Percentiles rank a stretch among this genome's conserved stretches.
phyloP scores from a whole-genome alignment of 2,888 invertebrate species.

The Prosapia bicincta region DNA sequence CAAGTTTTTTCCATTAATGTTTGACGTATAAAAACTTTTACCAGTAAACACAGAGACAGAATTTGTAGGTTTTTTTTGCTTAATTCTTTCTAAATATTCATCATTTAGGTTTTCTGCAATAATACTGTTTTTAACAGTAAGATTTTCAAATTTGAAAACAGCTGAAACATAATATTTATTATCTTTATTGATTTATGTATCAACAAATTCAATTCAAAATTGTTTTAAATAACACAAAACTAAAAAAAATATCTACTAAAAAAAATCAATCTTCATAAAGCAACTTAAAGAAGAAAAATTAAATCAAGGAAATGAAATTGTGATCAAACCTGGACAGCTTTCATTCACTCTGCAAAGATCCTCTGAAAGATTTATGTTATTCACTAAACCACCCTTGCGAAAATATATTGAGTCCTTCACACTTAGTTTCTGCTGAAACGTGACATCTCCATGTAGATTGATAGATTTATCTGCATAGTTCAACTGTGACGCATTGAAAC shows the following conservation, averaged over 20 bases:
- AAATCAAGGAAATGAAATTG: too few species aligned
- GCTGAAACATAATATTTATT: neutral
- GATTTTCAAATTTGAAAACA: neutral
- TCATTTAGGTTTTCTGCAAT: neutral
- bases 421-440: neutral
- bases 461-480: slow-evolving; percentile 3
- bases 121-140: neutral
- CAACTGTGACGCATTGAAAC: neutral
- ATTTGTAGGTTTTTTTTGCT: neutral
- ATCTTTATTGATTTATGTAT: too few species aligned
- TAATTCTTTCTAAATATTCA: neutral
- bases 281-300: too few species aligned
- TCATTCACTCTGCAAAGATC: neutral
- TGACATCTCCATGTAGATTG: neutral
- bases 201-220: too few species aligned
- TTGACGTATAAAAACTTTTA: neutral
- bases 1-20: slow-evolving; percentile 14
- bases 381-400: neutral
- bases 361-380: slow-evolving; percentile 8
- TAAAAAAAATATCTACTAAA: too few species aligned
- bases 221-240: too few species aligned
- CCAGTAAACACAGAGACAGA: neutral
- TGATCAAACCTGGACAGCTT: slow-evolving; percentile 9
- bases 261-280: too few species aligned
- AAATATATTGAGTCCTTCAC: neutral